Evolutionary conservation across 2,797 vertebrate genomes (phyloP), one percentile per base, ranked within the genome.

Genomic region (Decapterus maruadsi): DNA sequence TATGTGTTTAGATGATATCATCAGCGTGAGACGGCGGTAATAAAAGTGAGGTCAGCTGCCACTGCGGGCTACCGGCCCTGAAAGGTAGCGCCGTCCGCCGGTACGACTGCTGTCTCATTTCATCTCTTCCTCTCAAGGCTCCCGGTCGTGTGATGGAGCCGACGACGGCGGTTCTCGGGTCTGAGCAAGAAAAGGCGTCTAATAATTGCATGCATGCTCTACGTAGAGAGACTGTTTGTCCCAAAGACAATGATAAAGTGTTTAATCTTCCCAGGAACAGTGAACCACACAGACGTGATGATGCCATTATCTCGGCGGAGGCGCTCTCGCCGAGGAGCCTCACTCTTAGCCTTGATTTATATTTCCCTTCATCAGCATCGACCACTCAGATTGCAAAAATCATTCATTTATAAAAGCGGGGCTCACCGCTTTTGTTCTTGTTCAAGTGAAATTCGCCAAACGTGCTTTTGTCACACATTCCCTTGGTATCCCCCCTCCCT

Each of bases 251-350:
- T 94, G 94, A 95, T 93, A 78, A 92, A 95, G 93, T 66, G 90
- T 94, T 94, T 94, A 93, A 95, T 95, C 94, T 95, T 81, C 77
- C 56, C 60, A 48, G 85, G 90, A 92, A 94, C 87, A 65, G 90
- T 58, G 89, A 83, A 83, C 83, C 89, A 87, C 82, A 82, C 82
- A 82, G 90, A 85, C 91, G 81, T 88, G 93, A 93, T 93, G 87
- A 89, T 87, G 89, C 86, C 89, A 89, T 95, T 93, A 91, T 90
- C 92, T 91, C 84, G 26, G 83, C 60, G 85, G 85, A 86, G 72
- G 83, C 84, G 82, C 85, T 87, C 66, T 85, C 53, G 64, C 72
- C 29, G 70, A 87, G 78, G 61, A 81, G 65, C 90, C 72, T 87
- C 83, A 67, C 86, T 87, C 78, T 74, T 77, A 64, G 60, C 82